phyloP scores from a whole-genome alignment of 2,888 invertebrate genomes.

The Nomada lathburiana region DNA sequence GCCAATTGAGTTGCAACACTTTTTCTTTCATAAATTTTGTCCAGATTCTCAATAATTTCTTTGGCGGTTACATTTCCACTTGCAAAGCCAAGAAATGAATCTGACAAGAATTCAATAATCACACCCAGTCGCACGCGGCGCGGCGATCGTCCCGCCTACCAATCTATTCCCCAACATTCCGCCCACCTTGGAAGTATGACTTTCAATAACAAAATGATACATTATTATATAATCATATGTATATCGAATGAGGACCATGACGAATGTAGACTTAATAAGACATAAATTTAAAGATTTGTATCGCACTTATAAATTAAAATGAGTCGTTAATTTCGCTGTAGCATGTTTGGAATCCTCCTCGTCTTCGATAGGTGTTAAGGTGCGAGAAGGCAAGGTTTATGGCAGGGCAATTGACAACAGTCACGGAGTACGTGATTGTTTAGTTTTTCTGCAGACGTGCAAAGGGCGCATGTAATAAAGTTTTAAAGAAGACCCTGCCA shows the following conservation, averaged over 20 bases:
- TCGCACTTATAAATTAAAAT: too few relatives aligned
- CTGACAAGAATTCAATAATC: background rate
- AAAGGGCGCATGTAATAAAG: too few relatives aligned
- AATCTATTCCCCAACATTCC: background rate
- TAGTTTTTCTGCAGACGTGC: too few relatives aligned
- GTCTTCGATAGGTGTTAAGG: background rate
- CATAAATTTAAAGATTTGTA: background rate
- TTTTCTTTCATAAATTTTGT: background rate
- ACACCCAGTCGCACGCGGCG: background rate
- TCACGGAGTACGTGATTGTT: too few relatives aligned
- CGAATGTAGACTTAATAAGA: background rate
- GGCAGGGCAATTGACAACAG: too few relatives aligned
- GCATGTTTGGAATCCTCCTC: background rate
- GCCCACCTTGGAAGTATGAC: background rate
- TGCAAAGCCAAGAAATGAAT: background rate
- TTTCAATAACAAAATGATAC: background rate
- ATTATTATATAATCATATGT: background rate
- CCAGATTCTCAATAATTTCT: background rate
- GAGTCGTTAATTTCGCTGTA: background rate
- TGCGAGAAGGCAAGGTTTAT: too few relatives aligned
- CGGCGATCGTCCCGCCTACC: too few relatives aligned
- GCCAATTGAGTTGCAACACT: slow-evolving; percentile 1
- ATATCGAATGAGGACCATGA: background rate
- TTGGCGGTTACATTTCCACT: slow-evolving; percentile 2
- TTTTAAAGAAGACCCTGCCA: too few relatives aligned